Evolutionary conservation across 2,113 vertebrate species (phyloP), one percentile per base, ranked within the genome.

Genomic region (Pseudopodoces humilis): DNA sequence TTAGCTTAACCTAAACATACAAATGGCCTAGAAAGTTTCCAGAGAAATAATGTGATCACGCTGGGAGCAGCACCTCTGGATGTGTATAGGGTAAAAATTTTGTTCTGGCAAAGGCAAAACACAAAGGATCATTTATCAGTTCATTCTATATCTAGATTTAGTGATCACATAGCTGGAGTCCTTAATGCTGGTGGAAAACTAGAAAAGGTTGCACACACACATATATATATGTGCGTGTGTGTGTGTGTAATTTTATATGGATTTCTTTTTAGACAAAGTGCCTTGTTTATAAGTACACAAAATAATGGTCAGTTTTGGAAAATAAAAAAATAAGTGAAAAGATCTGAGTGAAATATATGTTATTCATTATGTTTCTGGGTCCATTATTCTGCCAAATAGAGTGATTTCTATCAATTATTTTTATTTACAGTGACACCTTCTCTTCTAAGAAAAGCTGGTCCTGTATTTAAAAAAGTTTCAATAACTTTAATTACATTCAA

Each of bases 341-440:
- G 3, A 6, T n/a, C 7, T 53, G 41, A 53, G 9, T 64, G 18
- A 78, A 84, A 41, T 56, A 24, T 8, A 9, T 5, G 11, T n/a
- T 24, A 47, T 63, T 58, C 7, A 15, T n/a, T 49, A 28, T 7
- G 4, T 31, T 80, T 95, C 55, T 74, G 4, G 4, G 6, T 65
- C 10, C 9, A 13, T 63, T 88, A 37, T 41, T 88, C 22, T 90
- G 14, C 9, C 27, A 83, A 82, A 65, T 9, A 49, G 58, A 35
- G 2, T 65, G 7, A 18, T 67, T 58, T 14, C 3, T 27, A 13
- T 69, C 1, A 31, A 7, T 70, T 68, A 15, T 8, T 41, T 47
- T 52, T 33, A 49, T 60, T 78, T 71, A 24, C 0, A 0, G 10
- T 56, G 4, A 13, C 6, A 41, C 2, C 1, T 78, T 67, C 77